These are phyloP conservation scores for Periophthalmus magnuspinnatus DNA, from an alignment of 2,797 vertebrate genomes.

Conservation along the genomic window DNA sequence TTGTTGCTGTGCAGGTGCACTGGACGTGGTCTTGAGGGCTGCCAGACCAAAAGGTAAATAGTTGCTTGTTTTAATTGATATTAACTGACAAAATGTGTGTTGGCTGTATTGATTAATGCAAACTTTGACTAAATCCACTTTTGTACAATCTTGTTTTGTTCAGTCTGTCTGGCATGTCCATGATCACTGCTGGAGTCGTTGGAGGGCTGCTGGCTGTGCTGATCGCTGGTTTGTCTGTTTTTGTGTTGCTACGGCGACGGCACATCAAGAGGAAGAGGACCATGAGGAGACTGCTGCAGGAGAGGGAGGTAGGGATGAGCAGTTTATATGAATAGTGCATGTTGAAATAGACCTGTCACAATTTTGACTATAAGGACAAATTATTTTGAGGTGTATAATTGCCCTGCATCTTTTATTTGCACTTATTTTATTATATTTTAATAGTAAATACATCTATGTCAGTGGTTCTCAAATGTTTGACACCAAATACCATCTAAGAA, in stretches of 20 bases:
- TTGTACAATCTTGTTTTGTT: slow-evolving; percentile 17
- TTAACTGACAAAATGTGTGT: neutral
- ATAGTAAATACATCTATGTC: too few relatives aligned
- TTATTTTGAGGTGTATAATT: neutral
- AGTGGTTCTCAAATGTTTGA: too few relatives aligned
- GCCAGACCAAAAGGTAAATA: slow-evolving; percentile 76
- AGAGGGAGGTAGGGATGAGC: slow-evolving; percentile 83
- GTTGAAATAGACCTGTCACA: neutral
- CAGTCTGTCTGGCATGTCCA: slow-evolving; percentile 76
- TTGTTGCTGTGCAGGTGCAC: slow-evolving; percentile 79
- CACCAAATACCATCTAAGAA: too few relatives aligned
- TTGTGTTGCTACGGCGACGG: slow-evolving; percentile 86
- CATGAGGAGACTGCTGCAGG: slow-evolving; percentile 89
- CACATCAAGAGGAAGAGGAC: slow-evolving; percentile 94
- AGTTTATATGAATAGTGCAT: neutral
- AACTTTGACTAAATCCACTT: neutral
- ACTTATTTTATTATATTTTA: neutral
- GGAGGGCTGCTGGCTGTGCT: slow-evolving; percentile 87
- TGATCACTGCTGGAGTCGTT: slow-evolving; percentile 88
- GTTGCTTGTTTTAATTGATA: neutral
- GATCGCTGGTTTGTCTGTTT: slow-evolving; percentile 81
- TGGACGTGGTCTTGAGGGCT: slow-evolving; percentile 84
- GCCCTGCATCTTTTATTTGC: neutral
- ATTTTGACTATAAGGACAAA: neutral
- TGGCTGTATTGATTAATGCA: neutral